Evolutionary conservation across 2,888 invertebrate species (phyloP), one percentile per base, ranked within the genome.

Genomic region (Lepeophtheirus nordmannii): DNA sequence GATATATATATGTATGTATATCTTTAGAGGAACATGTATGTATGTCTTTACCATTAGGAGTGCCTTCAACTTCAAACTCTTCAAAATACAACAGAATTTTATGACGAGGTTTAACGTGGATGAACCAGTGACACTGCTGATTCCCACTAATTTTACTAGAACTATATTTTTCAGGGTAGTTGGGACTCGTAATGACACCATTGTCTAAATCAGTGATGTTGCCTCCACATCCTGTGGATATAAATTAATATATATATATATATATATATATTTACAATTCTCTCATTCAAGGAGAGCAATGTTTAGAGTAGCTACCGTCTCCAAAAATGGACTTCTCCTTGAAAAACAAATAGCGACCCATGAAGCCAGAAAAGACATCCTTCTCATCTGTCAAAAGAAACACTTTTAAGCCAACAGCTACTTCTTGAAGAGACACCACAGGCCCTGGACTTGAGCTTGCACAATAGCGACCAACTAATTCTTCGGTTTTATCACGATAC

Each of bases 71-170:
- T 67, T 87, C 86, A 74, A 98, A 93, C 70, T 83, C 82, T 74
- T 89, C 86, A 76, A 97, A 90, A 76, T 89, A 86, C 74, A 98
- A 82, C 74, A 96, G 82, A 72, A 98, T 85, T 74, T 86, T 84
- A 76, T 89, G 87, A 72, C 85, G 85, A 40, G 87, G 85, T 71
- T 86, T 82, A 68, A 90, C 92, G 69, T 83, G 85, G 74, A 98
- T 87, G 75, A 87, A 88, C 97, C 97, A 98, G 78, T 96, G 92
- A 79, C 97, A 98, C 69, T 88, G 89, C 76, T 86, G 85, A 70
- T 88, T 88, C 62, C 89, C 86, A 38, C 65, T 39, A n/a, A 83
- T 82, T 58, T 83, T 79, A 1, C 89, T 89, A 61, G 87, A 84
- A 73, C 86, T 86, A 78, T 97, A 97, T 72, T 90, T 86, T 68